A percentile compares a stretch with the other conserved stretches of the same genome.
These are phyloP conservation scores for Pseudocheirus occidentalis DNA, from an alignment of 2,797 vertebrate species.

Conservation along the genomic window DNA sequence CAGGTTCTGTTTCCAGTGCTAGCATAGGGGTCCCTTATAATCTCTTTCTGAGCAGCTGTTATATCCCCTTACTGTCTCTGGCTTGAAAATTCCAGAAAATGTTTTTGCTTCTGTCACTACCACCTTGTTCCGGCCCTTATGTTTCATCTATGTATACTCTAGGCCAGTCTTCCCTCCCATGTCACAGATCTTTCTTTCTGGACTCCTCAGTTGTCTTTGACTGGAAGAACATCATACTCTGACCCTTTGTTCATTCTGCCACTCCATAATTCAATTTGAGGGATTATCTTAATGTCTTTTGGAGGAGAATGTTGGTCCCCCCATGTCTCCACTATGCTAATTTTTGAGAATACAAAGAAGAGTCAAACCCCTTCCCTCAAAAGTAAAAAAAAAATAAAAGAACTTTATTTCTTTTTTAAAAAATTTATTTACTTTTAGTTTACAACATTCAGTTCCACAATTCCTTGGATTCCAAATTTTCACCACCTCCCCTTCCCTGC, in stretches of 20 bases:
- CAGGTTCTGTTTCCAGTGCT: too few relatives aligned
- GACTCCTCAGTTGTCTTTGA: neutral
- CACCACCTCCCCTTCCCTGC: too few relatives aligned
- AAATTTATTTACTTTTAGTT: too few relatives aligned
- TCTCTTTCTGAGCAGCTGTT: neutral
- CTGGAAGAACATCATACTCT: neutral
- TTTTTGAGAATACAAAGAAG: neutral
- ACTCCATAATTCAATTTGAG: neutral
- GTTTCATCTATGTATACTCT: neutral
- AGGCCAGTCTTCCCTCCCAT: neutral
- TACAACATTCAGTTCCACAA: too few relatives aligned
- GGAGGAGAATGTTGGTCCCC: neutral
- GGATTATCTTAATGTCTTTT: neutral
- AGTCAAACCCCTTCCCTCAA: neutral
- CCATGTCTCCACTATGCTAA: neutral
- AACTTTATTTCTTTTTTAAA: too few relatives aligned
- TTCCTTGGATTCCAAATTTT: too few relatives aligned
- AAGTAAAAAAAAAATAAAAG: neutral
- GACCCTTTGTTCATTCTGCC: neutral
- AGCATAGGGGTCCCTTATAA: neutral
- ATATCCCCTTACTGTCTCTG: neutral
- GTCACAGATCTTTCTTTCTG: neutral
- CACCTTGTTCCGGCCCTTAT: neutral
- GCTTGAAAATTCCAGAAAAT: neutral
- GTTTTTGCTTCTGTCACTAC: neutral